Percentiles rank a stretch among this genome's conserved stretches.
Evolutionary conservation across 2,888 invertebrate genomes (phyloP).

Genomic region (Mayetiola destructor): DNA sequence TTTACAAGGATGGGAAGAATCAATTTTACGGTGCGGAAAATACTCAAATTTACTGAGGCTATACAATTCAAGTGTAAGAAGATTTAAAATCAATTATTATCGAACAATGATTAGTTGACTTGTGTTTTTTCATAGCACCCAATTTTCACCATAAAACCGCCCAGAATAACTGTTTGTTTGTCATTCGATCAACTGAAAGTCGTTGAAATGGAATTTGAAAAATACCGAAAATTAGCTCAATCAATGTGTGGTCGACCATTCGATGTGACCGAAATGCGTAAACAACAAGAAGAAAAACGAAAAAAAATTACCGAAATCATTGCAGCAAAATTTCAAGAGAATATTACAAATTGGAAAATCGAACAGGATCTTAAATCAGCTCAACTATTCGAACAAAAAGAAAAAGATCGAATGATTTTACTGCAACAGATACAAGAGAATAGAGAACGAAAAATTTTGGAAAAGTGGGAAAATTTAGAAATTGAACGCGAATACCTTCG

Average conservation of each 20-base stretch:
- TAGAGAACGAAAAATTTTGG: slow-evolving; percentile 26
- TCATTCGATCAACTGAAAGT: slow-evolving; percentile 26
- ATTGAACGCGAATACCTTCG: slow-evolving; percentile 24
- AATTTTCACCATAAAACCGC: slow-evolving; percentile 27
- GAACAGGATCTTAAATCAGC: slow-evolving; percentile 23
- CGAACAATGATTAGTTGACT: neutral
- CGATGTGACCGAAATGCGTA: slow-evolving; percentile 38
- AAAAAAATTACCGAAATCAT: slow-evolving; percentile 41
- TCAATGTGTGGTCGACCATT: slow-evolving; percentile 38
- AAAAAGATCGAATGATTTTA: slow-evolving; percentile 18
- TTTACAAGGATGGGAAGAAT: slow-evolving; percentile 44
- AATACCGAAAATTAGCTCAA: slow-evolving; percentile 23
- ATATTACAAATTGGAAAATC: slow-evolving; percentile 27
- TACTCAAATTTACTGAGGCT: slow-evolving; percentile 54
- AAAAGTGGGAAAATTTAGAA: slow-evolving; percentile 25
- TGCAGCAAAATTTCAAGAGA: slow-evolving; percentile 29
- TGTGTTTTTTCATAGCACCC: slow-evolving; percentile 25
- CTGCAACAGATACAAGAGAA: slow-evolving; percentile 25
- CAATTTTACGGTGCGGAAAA: slow-evolving; percentile 60
- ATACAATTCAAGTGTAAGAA: slow-evolving; percentile 52
- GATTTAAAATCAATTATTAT: neutral
- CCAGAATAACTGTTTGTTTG: slow-evolving; percentile 29
- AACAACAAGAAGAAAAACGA: slow-evolving; percentile 37
- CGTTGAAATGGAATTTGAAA: slow-evolving; percentile 21
- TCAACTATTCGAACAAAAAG: slow-evolving; percentile 20